Base-by-base conservation (phyloP, 2,113 vertebrate species). In the Podocnemis expansa region DNA sequence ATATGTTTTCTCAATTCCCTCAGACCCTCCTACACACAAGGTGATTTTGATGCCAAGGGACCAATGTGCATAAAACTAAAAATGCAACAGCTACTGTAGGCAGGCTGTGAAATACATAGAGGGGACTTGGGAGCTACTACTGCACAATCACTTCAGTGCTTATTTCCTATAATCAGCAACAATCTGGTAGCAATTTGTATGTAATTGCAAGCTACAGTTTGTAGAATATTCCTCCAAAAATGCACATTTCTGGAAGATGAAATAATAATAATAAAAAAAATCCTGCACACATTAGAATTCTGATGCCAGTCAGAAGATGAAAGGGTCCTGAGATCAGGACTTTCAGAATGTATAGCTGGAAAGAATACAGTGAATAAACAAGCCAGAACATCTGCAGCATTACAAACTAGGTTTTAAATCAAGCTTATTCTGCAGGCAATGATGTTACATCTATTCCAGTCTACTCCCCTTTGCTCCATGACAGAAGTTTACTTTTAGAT, bases 131-230 rank as follows among this genome's bases (percentile, higher is more conserved):
- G 92, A 94, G 84, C 89, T 90, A 45, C 54, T 89, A 92, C 89
- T 80, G 41, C 85, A 84, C 80, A 93, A 63, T 67, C 82, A 88
- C 63, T 94, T 89, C 80, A 49, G 85, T 82, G 90, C 91, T 87
- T 93, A 91, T 94, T 94, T 96, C 80, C 91, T 90, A 93, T 89
- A 95, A 95, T 97, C 93, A 95, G 63, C 92, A 90, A 86, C 87
- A 93, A 85, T 95, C 89, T 11, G 8, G 89, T 78, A 38, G 91
- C 85, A 97, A 95, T 96, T 93, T 95, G 93, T 91, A 91, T 75
- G 78, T 84, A 91, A 97, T 94, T 97, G 95, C 92, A 63, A 55
- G 8, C 51, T 87, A 70, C 38, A n/a, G 79, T 86, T 94, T 90
- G 82, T 93, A 94, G 89, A 95, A 94, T 60, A 93, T 84, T 84